These are phyloP conservation scores for Bambusicola thoracicus DNA, from an alignment of 2,113 vertebrate species.

Conservation along the genomic window DNA sequence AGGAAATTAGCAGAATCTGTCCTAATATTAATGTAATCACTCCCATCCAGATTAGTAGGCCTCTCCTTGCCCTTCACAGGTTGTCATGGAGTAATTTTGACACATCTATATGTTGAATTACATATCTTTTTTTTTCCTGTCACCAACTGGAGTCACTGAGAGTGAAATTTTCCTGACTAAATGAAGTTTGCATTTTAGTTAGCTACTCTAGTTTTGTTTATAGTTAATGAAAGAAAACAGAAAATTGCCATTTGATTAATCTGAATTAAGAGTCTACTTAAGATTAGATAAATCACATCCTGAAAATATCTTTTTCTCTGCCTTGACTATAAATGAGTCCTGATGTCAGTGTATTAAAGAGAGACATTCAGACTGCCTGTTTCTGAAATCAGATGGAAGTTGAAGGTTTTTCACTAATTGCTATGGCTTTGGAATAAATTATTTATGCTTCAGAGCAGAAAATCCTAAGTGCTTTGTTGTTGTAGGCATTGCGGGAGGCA, in stretches of 20 bases:
- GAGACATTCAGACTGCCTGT: background rate
- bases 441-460: background rate
- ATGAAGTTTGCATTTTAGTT: background rate
- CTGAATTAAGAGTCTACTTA: background rate
- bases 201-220: background rate
- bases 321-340: conserved; percentile 27
- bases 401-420: background rate
- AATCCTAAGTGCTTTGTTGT: background rate
- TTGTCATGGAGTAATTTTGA: background rate
- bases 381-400: background rate
- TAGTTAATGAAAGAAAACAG: background rate
- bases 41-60: background rate
- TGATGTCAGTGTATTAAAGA: background rate
- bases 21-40: background rate
- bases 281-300: background rate
- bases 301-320: background rate
- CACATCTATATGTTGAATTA: background rate
- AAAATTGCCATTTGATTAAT: background rate
- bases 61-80: background rate
- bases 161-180: background rate
- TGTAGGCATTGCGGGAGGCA: too few species aligned
- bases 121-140: background rate
- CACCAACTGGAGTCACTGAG: background rate
- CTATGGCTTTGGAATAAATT: background rate
- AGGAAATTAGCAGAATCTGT: background rate